phyloP scores from a whole-genome alignment of 2,888 invertebrate species.

The Acholoe squamosa region DNA sequence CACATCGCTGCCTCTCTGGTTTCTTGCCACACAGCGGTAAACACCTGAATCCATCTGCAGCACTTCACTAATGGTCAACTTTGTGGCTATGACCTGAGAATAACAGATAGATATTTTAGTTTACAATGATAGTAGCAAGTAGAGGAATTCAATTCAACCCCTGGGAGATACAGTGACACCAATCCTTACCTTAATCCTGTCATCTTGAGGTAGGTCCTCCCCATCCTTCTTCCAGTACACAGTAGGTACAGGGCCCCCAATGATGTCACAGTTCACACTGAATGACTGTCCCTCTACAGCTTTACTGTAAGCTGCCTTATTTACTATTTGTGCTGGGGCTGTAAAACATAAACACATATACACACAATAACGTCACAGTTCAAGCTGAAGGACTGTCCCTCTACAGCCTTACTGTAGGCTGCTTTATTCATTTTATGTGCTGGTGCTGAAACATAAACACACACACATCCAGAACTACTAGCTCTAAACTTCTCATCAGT shows the following conservation, averaged over 20 bases:
- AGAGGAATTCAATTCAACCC: not conserved
- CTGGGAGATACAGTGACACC: no score
- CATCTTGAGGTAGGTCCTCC: slow-evolving; percentile 14
- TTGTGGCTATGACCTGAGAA: not conserved
- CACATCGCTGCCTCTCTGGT: not conserved
- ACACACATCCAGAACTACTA: no score
- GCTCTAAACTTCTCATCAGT: no score
- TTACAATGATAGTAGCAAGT: not conserved
- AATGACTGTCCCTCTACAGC: slow-evolving; percentile 28
- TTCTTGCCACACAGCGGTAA: slow-evolving; percentile 58
- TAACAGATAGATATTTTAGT: no score
- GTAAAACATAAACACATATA: no score
- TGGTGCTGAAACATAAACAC: no score
- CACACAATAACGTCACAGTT: no score
- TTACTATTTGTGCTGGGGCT: slow-evolving; percentile 6
- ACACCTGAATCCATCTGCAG: not conserved
- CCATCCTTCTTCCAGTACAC: slow-evolving; percentile 62
- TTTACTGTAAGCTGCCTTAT: not conserved
- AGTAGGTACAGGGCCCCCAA: slow-evolving; percentile 33
- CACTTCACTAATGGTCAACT: not conserved
- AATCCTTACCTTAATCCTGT: not conserved
- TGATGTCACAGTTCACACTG: slow-evolving; percentile 21
- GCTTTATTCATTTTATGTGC: no score
- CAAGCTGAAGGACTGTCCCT: no score
- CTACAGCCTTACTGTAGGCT: no score